Evolutionary conservation across 2,113 vertebrate genomes (phyloP).

Genomic region (Gasterosteus nipponicus): DNA sequence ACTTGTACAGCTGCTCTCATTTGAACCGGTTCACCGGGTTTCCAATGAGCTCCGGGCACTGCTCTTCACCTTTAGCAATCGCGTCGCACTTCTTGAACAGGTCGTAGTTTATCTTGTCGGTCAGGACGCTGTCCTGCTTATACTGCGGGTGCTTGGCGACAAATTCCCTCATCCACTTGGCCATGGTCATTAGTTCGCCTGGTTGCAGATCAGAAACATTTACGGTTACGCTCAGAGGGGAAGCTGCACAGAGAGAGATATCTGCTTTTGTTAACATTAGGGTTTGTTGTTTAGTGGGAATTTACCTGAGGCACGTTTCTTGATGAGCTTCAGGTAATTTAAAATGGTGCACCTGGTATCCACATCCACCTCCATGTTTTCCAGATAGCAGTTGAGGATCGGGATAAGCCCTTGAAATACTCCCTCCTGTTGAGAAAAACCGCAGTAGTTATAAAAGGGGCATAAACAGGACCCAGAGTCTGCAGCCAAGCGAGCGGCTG

Average conservation of each 20-base stretch:
- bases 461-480: not conserved
- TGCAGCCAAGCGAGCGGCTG: not conserved
- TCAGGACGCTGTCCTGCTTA: conserved; percentile 94
- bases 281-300: not conserved
- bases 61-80: conserved; percentile 87
- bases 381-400: conserved; percentile 95
- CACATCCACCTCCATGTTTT: conserved; percentile 99
- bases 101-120: conserved; percentile 95
- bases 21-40: conserved; percentile 86
- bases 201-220: conserved; percentile 8
- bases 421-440: conserved; percentile 86
- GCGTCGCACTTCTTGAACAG: conserved; percentile 89
- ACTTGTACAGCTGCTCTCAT: conserved; percentile 63
- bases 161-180: conserved; percentile 97
- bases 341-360: conserved; percentile 97
- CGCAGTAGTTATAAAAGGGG: not conserved
- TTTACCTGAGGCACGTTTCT: conserved; percentile 96
- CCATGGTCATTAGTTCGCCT: conserved; percentile 98
- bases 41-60: conserved; percentile 92
- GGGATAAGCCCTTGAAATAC: conserved; percentile 97
- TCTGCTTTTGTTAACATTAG: not conserved
- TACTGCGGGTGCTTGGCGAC: conserved; percentile 90
- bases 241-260: not conserved
- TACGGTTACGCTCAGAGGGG: not conserved
- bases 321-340: conserved; percentile 98